Evolutionary conservation across 2,888 invertebrate genomes (phyloP).

Genomic region (Epistrophe grossulariae): DNA sequence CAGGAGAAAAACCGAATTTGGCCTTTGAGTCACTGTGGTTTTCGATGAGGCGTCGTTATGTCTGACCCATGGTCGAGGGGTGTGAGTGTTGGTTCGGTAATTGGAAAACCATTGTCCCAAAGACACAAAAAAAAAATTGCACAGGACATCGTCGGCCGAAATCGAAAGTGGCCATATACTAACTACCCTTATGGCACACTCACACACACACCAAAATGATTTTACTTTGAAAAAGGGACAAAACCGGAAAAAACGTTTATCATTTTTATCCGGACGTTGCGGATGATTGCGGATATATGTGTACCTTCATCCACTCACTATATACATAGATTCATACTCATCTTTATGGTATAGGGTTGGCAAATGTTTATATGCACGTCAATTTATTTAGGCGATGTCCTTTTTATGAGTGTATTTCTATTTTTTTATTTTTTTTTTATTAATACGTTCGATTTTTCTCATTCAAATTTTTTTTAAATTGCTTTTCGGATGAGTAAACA

Average conservation of each 20-base stretch:
- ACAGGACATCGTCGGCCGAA: constrained; percentile 57
- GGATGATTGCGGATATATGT: constrained; percentile 68
- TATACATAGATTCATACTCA: background rate
- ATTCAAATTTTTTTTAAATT: constrained; percentile 68
- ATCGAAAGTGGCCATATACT: constrained; percentile 65
- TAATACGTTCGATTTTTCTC: constrained; percentile 34
- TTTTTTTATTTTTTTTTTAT: constrained; percentile 12
- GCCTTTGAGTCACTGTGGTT: constrained; percentile 62
- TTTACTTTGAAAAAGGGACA: constrained; percentile 24
- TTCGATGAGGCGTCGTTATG: constrained; percentile 68
- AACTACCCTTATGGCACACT: background rate
- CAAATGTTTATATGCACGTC: constrained; percentile 28
- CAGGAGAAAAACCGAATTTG: constrained; percentile 2
- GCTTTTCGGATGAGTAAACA: constrained; percentile 70
- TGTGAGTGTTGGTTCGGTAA: constrained; percentile 62
- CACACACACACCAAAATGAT: constrained; percentile 2
- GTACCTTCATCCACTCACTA: constrained; percentile 9
- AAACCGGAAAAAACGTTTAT: constrained; percentile 70
- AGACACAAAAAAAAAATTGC: constrained; percentile 29
- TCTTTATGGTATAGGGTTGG: constrained; percentile 19
- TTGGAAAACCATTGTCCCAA: constrained; percentile 72
- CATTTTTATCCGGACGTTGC: constrained; percentile 75
- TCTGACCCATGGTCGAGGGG: constrained; percentile 66
- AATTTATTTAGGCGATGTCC: constrained; percentile 51
- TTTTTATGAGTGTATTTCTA: constrained; percentile 41